Evolutionary conservation across 1,140 invertebrate species (phyloP), one percentile per base, ranked within the genome.

Genomic region (Nasonia longicornis): DNA sequence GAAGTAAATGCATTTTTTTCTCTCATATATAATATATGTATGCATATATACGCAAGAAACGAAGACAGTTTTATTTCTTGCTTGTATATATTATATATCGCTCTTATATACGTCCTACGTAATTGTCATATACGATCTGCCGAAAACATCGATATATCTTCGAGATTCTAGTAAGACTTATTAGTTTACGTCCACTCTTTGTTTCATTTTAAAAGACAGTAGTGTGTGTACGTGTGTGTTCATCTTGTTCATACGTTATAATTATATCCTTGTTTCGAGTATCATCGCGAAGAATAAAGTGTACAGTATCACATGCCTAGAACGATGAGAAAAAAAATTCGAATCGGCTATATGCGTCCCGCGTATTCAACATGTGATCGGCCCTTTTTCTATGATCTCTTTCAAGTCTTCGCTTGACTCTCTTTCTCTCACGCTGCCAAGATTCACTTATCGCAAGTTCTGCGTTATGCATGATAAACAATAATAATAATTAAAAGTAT

Each of bases 1-100:
- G 87, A 89, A 87, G 86, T 89, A 89, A 90, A 89, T 88, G 88
- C 87, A 89, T 80, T 78, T 67, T 58, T 58, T 58, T 7, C 20
- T 8, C 20, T 58, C 52, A 58, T 58, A 52, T 84, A 84, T 35
- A 6, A 35, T 84, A 84, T 35, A 35, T 3, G 31, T 4, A 72
- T 26, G 29, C 31, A 85, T 76, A 6, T 83, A 85, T 84, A 82
- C 82, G 84, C 78, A 84, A 80, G 84, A 83, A 87, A 86, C 29
- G 80, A 88, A 85, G 81, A 85, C 77, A 79, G 20, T 16, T 73
- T 29, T n/a, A 76, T 7, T n/a, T 31, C 38, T 45, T 67, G 45
- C 45, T n/a, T 58, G 52, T 16, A 20, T 58, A 58, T 52, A 52
- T 16, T 26, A 26, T 26, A 26, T 52, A 20, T 16, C 20, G 16